Evolutionary conservation across 1,140 invertebrate genomes (phyloP).

Genomic region (Platorchestia sp.): DNA sequence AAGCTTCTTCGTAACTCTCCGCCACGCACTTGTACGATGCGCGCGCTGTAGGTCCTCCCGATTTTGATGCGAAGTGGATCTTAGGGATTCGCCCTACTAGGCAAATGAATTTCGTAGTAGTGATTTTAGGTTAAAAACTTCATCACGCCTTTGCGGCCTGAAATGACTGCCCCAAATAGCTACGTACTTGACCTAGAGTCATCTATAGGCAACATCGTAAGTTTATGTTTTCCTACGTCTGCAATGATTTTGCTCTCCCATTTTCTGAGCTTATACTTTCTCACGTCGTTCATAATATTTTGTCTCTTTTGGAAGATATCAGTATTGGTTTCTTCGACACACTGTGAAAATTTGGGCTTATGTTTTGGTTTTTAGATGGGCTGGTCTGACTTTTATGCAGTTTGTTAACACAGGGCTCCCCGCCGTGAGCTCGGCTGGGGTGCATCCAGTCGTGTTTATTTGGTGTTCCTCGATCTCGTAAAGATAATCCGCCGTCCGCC

Average conservation of each 20-base stretch:
- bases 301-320: background rate
- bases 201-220: background rate
- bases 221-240: background rate
- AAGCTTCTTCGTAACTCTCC: background rate
- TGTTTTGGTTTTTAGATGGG: background rate
- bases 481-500: background rate
- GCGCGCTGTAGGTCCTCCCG: too few relatives aligned
- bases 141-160: background rate
- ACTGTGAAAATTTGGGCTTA: background rate
- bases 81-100: background rate
- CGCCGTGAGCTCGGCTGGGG: background rate
- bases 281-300: background rate
- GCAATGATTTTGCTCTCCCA: background rate
- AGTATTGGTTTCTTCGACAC: background rate
- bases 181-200: background rate
- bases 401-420: background rate
- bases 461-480: background rate
- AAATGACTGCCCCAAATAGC: background rate
- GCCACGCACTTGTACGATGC: background rate
- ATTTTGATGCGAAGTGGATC: background rate
- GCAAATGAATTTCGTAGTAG: background rate
- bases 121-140: too few relatives aligned
- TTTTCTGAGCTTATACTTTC: background rate
- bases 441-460: background rate
- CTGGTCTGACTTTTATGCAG: conserved; percentile 7